Base-by-base conservation (phyloP, 2,797 vertebrate species). In the Poecile montanus region DNA sequence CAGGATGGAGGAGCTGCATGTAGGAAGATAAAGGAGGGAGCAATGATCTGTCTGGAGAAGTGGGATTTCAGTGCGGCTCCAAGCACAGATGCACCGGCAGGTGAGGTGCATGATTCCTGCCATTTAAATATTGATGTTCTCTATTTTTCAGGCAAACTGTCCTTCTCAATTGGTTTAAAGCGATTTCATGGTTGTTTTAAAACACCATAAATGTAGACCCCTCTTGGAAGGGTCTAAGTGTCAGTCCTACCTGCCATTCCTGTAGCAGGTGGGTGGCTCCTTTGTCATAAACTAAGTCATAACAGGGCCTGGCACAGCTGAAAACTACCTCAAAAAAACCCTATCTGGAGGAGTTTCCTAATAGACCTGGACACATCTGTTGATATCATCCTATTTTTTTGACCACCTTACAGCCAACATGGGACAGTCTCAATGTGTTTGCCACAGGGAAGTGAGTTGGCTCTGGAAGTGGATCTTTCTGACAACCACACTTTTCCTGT, bases 371-470 rank as follows among this genome's bases (percentile, higher is more conserved):
- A 48, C 20, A 57, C 6, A 17, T 38, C 51, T 78, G 45, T 89
- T 7, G 2, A 40, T 60, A 56, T 23, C 14, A 63, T 57, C 13
- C 32, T 61, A 15, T 38, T 58, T 65, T 65, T 67, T 89, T 65
- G 11, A 29, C 70, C 47, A 80, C 38, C 40, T 57, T 51, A 23
- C 20, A 87, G 75, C 26, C 32, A n/a, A 36, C 0, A 3, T 25
- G 19, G 34, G 18, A 18, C 67, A 78, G 7, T 22, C 20, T 51
- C 19, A 19, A 21, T 19, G 14, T 68, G 29, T 50, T 91, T 65
- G 34, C 19, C 34, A 38, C 20, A 15, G 48, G 57, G 36, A 78
- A 63, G 16, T 0, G 0, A 51, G 23, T 7, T 32, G 54, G 20
- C 42, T 72, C 21, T 89, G 54, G 30, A 34, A 83, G 26, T 32